phyloP scores from a whole-genome alignment of 2,113 vertebrate genomes.

The Halcyon senegalensis region DNA sequence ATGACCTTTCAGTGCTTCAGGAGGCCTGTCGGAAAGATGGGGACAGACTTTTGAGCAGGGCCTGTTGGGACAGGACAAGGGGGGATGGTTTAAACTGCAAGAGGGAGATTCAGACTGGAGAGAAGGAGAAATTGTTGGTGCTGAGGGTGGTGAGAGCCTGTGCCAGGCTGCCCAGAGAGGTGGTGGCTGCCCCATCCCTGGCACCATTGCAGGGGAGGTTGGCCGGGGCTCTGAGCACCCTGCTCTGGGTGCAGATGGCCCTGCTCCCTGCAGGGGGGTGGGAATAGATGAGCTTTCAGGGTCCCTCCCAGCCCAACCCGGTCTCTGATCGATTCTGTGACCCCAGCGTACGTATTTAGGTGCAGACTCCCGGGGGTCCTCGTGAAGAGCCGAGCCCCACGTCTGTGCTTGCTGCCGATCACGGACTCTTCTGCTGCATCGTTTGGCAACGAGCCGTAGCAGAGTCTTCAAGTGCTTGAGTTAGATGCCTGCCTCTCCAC shows the following conservation, averaged over 20 bases:
- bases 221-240: background rate
- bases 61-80: no score
- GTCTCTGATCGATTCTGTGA: background rate
- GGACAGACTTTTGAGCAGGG: no score
- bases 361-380: background rate
- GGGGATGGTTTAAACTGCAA: no score
- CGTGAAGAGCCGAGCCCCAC: fast-evolving
- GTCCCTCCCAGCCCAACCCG: no score
- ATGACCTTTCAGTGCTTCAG: no score
- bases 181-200: no score
- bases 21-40: no score
- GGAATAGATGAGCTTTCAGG: background rate
- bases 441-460: background rate
- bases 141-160: no score
- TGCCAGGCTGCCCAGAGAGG: no score
- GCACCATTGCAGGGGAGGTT: background rate
- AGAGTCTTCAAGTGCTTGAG: background rate
- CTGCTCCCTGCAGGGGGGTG: background rate
- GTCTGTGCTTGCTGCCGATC: background rate
- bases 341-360: fast-evolving
- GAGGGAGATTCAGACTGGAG: no score
- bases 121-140: no score
- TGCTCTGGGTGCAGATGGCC: background rate
- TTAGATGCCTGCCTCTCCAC: background rate
- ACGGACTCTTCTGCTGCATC: background rate